These are phyloP conservation scores for Drosophila ustulata DNA, from an alignment of 2,888 invertebrate species.

Conservation along the genomic window DNA sequence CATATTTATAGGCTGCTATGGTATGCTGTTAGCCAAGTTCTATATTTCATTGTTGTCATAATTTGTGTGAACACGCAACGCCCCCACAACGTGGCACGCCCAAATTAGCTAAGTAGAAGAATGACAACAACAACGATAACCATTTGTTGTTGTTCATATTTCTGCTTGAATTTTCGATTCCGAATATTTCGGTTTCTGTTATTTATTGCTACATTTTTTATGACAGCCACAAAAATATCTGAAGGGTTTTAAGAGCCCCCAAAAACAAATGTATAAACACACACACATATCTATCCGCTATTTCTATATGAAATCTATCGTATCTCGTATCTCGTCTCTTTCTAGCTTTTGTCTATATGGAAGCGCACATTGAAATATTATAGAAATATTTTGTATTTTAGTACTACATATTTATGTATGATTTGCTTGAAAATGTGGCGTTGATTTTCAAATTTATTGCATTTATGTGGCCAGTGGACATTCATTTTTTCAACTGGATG, in stretches of 20 bases:
- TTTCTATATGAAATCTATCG: constrained; percentile 23
- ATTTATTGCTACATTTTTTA: constrained; percentile 78
- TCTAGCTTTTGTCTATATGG: background rate
- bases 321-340: background rate
- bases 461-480: constrained; percentile 71
- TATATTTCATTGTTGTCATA: constrained; percentile 64
- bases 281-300: background rate
- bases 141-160: constrained; percentile 27
- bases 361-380: constrained; percentile 15
- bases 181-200: constrained; percentile 51
- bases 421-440: constrained; percentile 54
- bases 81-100: constrained; percentile 44
- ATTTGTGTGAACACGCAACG: constrained; percentile 52
- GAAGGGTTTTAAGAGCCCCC: constrained; percentile 48
- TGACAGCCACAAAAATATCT: constrained; percentile 69
- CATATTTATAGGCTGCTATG: constrained; percentile 13
- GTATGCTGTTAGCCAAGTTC: constrained; percentile 15
- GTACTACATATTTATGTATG: constrained; percentile 40
- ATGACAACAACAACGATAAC: constrained; percentile 12
- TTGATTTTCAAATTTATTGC: constrained; percentile 75
- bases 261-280: constrained; percentile 20
- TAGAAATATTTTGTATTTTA: constrained; percentile 30
- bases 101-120: constrained; percentile 47
- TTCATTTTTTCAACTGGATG: constrained; percentile 41
- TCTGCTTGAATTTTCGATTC: constrained; percentile 33